These are phyloP conservation scores for Melopsittacus undulatus DNA, from an alignment of 2,797 vertebrate genomes.

Conservation along the genomic window DNA sequence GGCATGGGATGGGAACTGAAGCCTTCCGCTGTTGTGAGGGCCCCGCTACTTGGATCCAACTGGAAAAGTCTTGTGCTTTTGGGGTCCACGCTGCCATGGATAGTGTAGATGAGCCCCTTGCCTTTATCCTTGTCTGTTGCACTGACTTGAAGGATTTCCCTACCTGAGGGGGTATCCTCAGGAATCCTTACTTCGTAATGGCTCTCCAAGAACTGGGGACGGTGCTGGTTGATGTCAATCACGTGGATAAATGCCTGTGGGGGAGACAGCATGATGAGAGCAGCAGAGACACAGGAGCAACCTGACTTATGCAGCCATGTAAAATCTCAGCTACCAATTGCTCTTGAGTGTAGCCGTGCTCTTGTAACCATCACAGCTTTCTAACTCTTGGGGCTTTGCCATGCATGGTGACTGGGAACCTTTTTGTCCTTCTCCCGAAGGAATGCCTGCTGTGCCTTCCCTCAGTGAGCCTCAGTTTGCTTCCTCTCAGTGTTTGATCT, in stretches of 20 bases:
- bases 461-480: not conserved
- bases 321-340: not conserved
- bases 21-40: slow-evolving; percentile 83
- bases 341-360: not conserved
- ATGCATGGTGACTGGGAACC: not conserved
- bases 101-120: slow-evolving; percentile 89
- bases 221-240: slow-evolving; percentile 91
- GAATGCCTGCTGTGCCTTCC: not conserved
- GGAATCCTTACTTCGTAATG: slow-evolving; percentile 85
- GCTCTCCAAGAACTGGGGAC: slow-evolving; percentile 86
- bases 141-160: slow-evolving; percentile 87
- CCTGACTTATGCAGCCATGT: not conserved
- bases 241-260: slow-evolving; percentile 88
- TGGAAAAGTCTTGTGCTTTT: slow-evolving; percentile 87
- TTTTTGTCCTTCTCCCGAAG: not conserved
- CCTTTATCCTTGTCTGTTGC: slow-evolving; percentile 86
- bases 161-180: slow-evolving; percentile 87
- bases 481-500: not conserved
- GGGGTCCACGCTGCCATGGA: slow-evolving; percentile 87
- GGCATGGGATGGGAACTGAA: slow-evolving; percentile 83
- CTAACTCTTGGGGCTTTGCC: not conserved
- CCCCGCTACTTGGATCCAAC: slow-evolving; percentile 89
- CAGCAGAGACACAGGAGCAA: not conserved
- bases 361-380: not conserved
- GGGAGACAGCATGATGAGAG: not conserved